Conservation (phyloP, 2,797 vertebrate species). For the Esox lucius region DNA sequence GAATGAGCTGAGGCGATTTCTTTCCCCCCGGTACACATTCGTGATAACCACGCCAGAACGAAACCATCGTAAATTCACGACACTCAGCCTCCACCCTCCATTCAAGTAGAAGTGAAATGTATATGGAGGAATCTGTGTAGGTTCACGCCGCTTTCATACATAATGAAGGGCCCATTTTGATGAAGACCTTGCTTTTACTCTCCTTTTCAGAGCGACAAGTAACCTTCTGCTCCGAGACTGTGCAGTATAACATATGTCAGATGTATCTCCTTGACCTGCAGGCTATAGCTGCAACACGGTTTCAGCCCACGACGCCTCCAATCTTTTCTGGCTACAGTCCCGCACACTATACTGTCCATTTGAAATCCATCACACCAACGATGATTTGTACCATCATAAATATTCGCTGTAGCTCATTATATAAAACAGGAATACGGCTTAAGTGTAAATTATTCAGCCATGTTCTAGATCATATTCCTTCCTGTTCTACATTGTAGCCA, state of each 20-base stretch:
- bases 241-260: constrained; percentile 47
- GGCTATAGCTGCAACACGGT: not conserved
- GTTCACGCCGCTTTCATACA: constrained; percentile 37
- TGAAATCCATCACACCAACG: not conserved
- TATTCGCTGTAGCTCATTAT: not conserved
- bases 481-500: not conserved
- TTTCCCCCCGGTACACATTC: not conserved
- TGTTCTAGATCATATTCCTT: not conserved
- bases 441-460: not conserved
- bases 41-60: not conserved
- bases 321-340: not conserved
- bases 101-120: constrained; percentile 22
- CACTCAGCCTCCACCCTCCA: constrained; percentile 12
- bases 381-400: constrained; percentile 19
- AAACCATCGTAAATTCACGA: constrained; percentile 13
- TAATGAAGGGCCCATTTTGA: constrained; percentile 40
- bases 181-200: constrained; percentile 40
- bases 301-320: not conserved
- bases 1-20: not conserved
- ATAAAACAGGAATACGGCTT: not conserved
- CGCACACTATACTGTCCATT: not conserved
- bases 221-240: constrained; percentile 37
- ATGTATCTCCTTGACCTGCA: constrained; percentile 44
- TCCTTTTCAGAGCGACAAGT: constrained; percentile 37
- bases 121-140: constrained; percentile 31